Evolutionary conservation across 2,888 invertebrate species (phyloP).

Genomic region (Polydrusus cervinus): DNA sequence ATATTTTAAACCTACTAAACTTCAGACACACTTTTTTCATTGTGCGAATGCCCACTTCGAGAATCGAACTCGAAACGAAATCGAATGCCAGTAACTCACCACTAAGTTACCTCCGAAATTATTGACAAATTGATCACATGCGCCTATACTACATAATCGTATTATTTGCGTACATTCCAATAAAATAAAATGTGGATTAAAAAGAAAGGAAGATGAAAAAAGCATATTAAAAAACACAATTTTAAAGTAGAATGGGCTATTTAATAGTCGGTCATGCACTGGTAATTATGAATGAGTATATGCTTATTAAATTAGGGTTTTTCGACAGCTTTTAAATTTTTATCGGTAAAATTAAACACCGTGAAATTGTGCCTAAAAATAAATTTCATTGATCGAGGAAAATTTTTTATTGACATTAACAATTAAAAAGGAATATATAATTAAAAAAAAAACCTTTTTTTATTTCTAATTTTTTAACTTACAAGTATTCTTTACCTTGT

Average conservation of each 20-base stretch:
- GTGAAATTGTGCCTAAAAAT: constrained; percentile 10
- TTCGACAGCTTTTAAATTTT: constrained; percentile 5
- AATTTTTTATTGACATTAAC: too few species aligned
- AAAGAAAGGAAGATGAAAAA: constrained; percentile 14
- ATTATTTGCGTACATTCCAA: neutral
- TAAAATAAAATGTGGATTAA: neutral
- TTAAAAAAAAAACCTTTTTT: too few species aligned
- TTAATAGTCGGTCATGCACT: constrained; percentile 5
- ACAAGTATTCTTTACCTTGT: too few species aligned
- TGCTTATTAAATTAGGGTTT: constrained; percentile 14
- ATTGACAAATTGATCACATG: neutral
- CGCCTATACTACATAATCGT: neutral
- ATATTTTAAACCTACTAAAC: too few species aligned
- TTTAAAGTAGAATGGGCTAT: constrained; percentile 13
- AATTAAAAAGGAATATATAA: too few species aligned
- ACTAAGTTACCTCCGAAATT: too few species aligned
- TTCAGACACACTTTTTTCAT: too few species aligned
- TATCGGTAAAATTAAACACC: neutral
- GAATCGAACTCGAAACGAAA: too few species aligned
- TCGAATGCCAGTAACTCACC: too few species aligned
- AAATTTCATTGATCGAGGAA: too few species aligned
- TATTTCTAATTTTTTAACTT: too few species aligned
- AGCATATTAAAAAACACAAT: neutral
- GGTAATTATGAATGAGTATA: neutral
- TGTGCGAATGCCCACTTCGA: too few species aligned